Base-by-base conservation (phyloP, 2,888 invertebrate genomes). In the Clistopyga incitator region DNA sequence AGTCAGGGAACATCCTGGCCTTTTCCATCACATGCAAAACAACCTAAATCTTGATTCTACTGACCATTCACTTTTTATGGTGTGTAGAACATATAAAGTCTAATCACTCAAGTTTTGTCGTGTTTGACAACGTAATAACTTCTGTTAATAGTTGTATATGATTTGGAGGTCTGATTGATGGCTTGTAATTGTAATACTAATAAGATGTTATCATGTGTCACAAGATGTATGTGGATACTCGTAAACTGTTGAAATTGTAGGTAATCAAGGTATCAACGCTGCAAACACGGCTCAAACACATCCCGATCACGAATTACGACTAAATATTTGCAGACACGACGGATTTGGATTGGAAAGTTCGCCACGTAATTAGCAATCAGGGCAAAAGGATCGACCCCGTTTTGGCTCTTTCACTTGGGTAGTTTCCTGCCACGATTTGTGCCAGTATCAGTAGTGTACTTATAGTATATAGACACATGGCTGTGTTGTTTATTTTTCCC, bases 401-500 rank as follows among this genome's bases (percentile, higher is more conserved):
- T 79, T 80, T 71, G 13, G 45, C n/a, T 34, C 15, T 52, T 72
- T 50, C 76, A 34, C 61, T 25, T 47, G n/a, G 52, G 67, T 23
- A 54, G 59, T 67, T 59, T 18, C 18, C 65, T 56, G n/a, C 67
- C 45, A 18, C 61, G 68, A 75, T 54, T 18, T 71, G 72, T 54
- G 18, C 47, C 68, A 54, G 61, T 74, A 81, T 68, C 78, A 45
- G 52, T 75, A 20, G 34, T 34, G 64, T 38, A 20, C 64, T 10
- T 75, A 6, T 38, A 47, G n/a, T 64, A 38, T 20, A 54, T 23
- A 25, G n/a, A 25, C 25, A 23, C 38, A 50, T 18, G 25, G 1
- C 13, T 23, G 75, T 64, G 61, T 42, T 38, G 61, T 70, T 74
- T 76, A 65, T 83, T 81, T 84, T 81, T 78, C 84, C 78, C 70